phyloP scores from a whole-genome alignment of 2,113 vertebrate species.

The Datnioides undecimradiatus region DNA sequence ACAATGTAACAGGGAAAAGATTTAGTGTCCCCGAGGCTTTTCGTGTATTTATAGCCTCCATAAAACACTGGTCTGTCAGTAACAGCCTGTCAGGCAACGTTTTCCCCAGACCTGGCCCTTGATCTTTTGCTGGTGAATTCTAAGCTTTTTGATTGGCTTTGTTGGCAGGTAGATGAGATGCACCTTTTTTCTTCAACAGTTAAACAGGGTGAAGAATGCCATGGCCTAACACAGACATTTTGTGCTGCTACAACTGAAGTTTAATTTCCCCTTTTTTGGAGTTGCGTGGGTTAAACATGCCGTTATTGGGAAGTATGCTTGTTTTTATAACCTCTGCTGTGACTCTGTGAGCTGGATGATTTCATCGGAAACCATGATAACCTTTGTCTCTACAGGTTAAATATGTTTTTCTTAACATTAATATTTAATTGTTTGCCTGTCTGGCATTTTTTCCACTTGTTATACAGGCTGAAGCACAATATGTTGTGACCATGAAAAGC shows the following conservation, averaged over 20 bases:
- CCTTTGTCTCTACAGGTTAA: background rate
- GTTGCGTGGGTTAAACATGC: background rate
- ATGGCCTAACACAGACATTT: background rate
- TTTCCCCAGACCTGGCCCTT: constrained; percentile 70
- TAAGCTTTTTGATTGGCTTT: constrained; percentile 46
- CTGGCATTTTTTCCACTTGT: background rate
- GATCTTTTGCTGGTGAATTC: constrained; percentile 70
- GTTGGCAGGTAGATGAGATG: constrained; percentile 60
- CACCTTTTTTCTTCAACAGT: constrained; percentile 26
- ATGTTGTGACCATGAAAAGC: background rate
- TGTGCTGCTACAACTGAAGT: background rate
- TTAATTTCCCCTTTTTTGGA: background rate
- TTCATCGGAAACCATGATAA: background rate
- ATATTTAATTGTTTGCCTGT: constrained; percentile 10
- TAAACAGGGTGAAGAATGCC: constrained; percentile 4
- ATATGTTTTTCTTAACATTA: background rate
- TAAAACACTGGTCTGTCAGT: constrained; percentile 81
- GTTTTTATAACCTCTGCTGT: background rate
- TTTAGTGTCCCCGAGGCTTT: constrained; percentile 78
- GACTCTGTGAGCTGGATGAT: background rate
- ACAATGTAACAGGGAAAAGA: constrained; percentile 72
- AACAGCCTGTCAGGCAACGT: constrained; percentile 68
- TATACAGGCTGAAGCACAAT: background rate
- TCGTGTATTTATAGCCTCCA: constrained; percentile 78
- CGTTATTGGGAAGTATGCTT: background rate